Base-by-base conservation (phyloP, 2,888 invertebrate species). In the Yponomeuta plumbellus region DNA sequence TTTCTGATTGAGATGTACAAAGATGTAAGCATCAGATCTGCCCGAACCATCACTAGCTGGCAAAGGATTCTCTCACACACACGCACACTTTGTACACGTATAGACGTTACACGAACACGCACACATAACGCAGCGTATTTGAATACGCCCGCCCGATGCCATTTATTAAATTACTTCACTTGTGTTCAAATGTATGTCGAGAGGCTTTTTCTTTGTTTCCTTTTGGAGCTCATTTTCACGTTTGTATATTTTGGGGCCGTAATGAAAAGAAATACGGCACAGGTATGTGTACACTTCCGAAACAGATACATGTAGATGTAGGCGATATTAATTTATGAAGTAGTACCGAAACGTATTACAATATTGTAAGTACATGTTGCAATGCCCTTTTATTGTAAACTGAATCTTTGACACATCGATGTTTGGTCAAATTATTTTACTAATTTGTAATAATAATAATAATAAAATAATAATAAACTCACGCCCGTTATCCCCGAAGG, bases 151-250 rank as follows among this genome's bases (percentile, higher is more conserved):
- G 61, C 58, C 58, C 58, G 44, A 58, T 11, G 75, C 77, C 81
- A 81, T 83, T 81, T 81, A 81, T 80, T 77, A 80, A 79, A 84
- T 82, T 80, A 81, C 80, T 80, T 78, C 73, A 75, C 79, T 77
- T 75, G 72, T 73, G 74, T 75, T 21, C 21, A 58, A 58, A 68
- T 71, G 70, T 70, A 77, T 78, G 73, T 74, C 74, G 76, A 76
- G 77, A 75, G 74, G 73, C 78, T 73, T 74, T 70, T 72, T 71
- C 69, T 72, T 57, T 64, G 13, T 57, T 58, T 65, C 13, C 65
- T n/a, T 56, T 20, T 57, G n/a, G 26, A 59, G 34, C 21, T 21
- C 34, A 61, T 61, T 61, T 34, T 61, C 61, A 17, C 61, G 61
- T 61, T 23, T 61, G 59, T 52, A 1, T 52, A 40, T 40, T n/a